phyloP scores from a whole-genome alignment of 1,140 invertebrate species.

The Zaprionus nigranus region DNA sequence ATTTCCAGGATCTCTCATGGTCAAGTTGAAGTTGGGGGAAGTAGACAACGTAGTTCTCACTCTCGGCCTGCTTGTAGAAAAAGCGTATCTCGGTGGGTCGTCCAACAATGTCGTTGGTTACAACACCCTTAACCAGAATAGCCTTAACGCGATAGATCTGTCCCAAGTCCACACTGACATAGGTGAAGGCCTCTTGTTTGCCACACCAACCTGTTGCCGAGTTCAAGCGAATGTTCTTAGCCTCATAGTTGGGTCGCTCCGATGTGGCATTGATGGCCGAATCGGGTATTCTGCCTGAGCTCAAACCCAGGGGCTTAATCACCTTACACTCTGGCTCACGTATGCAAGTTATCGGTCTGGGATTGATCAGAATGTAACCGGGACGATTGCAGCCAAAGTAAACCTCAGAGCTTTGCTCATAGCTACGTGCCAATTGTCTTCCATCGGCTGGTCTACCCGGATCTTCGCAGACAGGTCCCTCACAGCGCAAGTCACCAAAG shows the following conservation, averaged over 20 bases:
- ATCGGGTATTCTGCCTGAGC: conserved; percentile 96
- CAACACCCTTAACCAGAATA: conserved; percentile 96
- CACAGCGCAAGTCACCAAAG: conserved; percentile 97
- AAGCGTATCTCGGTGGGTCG: conserved; percentile 97
- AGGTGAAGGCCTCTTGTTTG: conserved; percentile 97
- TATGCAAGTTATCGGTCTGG: conserved; percentile 94
- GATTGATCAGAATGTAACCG: conserved; percentile 97
- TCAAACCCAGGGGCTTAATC: conserved; percentile 94
- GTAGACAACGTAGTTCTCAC: conserved; percentile 97
- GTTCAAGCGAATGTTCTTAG: conserved; percentile 94
- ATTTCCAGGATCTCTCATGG: conserved; percentile 96
- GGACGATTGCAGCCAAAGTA: conserved; percentile 95
- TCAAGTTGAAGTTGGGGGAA: conserved; percentile 98
- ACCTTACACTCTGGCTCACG: conserved; percentile 97
- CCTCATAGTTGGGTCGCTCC: conserved; percentile 96
- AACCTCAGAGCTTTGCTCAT: conserved; percentile 96
- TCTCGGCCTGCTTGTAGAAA: conserved; percentile 97
- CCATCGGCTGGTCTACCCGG: conserved; percentile 97
- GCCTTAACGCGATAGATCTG: conserved; percentile 95
- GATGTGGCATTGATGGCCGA: conserved; percentile 98
- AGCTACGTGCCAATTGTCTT: conserved; percentile 93
- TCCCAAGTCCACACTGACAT: conserved; percentile 97
- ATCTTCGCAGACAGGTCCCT: conserved; percentile 97
- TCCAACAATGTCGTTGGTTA: conserved; percentile 97
- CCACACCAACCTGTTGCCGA: conserved; percentile 98